Evolutionary conservation across 1,140 invertebrate genomes (phyloP).

Genomic region (Drosophila pseudoobscura): DNA sequence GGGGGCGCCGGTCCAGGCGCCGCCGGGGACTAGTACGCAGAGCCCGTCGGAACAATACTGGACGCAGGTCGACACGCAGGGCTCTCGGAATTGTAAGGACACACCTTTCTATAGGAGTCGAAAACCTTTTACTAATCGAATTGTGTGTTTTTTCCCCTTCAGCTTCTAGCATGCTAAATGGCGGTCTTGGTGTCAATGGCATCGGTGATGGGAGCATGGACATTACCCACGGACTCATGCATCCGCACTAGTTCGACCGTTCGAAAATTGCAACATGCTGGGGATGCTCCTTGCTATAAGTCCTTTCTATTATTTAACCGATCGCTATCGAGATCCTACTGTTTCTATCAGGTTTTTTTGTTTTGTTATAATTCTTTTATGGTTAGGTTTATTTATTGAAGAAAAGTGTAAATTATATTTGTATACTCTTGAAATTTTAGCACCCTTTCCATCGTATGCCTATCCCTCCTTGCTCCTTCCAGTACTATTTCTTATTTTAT

Average conservation of each 20-base stretch:
- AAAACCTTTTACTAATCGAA: not conserved
- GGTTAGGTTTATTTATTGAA: slow-evolving; percentile 51
- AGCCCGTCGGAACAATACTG: slow-evolving; percentile 97
- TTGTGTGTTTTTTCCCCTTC: slow-evolving; percentile 39
- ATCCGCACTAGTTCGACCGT: slow-evolving; percentile 56
- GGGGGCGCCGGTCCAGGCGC: slow-evolving; percentile 93
- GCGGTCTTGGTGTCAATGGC: slow-evolving; percentile 90
- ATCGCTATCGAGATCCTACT: slow-evolving; percentile 2
- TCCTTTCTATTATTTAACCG: slow-evolving; percentile 18
- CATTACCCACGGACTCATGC: slow-evolving; percentile 81
- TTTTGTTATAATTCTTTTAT: slow-evolving; percentile 27
- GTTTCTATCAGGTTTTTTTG: slow-evolving; percentile 14
- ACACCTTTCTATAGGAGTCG: no score
- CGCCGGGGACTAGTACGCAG: slow-evolving; percentile 93
- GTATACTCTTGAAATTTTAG: slow-evolving; percentile 5
- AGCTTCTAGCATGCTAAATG: slow-evolving; percentile 92
- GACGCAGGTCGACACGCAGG: slow-evolving; percentile 91
- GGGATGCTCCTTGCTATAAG: slow-evolving; percentile 34
- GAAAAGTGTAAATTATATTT: slow-evolving; percentile 42
- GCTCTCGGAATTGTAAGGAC: slow-evolving; percentile 72
- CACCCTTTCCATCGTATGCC: not conserved
- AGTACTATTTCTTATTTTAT: not conserved
- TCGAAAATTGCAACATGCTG: slow-evolving; percentile 23
- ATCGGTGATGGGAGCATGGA: slow-evolving; percentile 90
- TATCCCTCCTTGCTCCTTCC: no score